These are phyloP conservation scores for Streptopelia turtur DNA, from an alignment of 2,797 vertebrate genomes.

Conservation along the genomic window DNA sequence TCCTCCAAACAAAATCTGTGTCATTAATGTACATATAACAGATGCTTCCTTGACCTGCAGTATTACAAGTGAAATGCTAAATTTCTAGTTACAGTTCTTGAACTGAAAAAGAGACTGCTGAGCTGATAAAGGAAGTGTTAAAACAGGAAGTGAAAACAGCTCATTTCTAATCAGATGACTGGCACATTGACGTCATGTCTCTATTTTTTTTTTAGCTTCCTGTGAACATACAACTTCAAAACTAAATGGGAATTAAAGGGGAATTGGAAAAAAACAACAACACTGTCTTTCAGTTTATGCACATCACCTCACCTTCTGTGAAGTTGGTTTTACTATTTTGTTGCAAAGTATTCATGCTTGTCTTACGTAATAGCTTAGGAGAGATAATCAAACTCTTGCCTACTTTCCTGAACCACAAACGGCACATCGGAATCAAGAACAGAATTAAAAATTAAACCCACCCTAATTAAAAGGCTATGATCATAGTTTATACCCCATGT, in stretches of 20 bases:
- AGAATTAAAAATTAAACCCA: not conserved
- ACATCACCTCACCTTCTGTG: not conserved
- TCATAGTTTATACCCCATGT: not conserved
- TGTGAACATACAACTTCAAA: not conserved
- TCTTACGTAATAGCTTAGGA: not conserved
- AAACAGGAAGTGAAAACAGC: conserved; percentile 3
- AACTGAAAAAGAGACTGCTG: not conserved
- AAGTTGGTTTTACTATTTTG: not conserved
- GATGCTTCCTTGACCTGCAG: not conserved
- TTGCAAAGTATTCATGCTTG: not conserved
- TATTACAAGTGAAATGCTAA: not conserved
- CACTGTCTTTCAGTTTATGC: not conserved
- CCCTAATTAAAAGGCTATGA: not conserved
- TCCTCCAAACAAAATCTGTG: not conserved
- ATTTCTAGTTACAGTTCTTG: not conserved
- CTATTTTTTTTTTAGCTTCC: not conserved
- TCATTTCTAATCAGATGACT: not conserved
- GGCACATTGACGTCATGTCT: not conserved
- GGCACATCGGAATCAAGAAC: not conserved
- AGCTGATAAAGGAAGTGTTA: not conserved
- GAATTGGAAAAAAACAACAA: not conserved
- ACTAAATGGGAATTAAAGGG: not conserved
- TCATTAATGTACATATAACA: not conserved
- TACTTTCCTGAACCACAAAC: not conserved
- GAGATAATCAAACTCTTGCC: not conserved